These are phyloP conservation scores for Minunthozetes semirufus DNA, from an alignment of 2,888 invertebrate species.

Conservation along the genomic window DNA sequence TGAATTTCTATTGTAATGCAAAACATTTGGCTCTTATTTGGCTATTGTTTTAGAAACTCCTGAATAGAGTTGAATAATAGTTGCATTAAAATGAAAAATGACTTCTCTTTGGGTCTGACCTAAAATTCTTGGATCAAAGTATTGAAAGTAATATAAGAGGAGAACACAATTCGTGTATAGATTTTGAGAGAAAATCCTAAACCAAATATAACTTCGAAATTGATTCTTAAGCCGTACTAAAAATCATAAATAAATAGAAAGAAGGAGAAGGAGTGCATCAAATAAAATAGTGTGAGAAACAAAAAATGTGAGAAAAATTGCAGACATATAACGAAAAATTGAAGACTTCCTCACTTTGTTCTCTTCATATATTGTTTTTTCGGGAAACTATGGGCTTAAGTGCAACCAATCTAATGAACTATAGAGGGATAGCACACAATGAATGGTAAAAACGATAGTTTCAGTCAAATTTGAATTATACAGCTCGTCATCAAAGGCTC, in stretches of 20 bases:
- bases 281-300: background rate
- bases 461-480: background rate
- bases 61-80: background rate
- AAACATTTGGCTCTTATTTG: background rate
- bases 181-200: background rate
- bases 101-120: background rate
- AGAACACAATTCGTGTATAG: background rate
- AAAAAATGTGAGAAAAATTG: background rate
- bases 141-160: background rate
- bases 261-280: background rate
- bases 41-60: background rate
- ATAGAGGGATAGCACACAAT: background rate
- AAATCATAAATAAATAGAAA: slow-evolving; percentile 22
- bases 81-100: background rate
- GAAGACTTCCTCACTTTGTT: background rate
- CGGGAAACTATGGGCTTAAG: no score
- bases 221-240: background rate
- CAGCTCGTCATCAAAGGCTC: background rate
- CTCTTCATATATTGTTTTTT: no score
- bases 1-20: background rate
- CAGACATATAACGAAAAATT: background rate
- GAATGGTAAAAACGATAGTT: background rate
- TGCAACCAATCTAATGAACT: background rate
- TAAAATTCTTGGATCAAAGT: background rate
- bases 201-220: slow-evolving; percentile 6